phyloP scores from a whole-genome alignment of 2,797 vertebrate genomes.

The Eupleurogrammus muticus region DNA sequence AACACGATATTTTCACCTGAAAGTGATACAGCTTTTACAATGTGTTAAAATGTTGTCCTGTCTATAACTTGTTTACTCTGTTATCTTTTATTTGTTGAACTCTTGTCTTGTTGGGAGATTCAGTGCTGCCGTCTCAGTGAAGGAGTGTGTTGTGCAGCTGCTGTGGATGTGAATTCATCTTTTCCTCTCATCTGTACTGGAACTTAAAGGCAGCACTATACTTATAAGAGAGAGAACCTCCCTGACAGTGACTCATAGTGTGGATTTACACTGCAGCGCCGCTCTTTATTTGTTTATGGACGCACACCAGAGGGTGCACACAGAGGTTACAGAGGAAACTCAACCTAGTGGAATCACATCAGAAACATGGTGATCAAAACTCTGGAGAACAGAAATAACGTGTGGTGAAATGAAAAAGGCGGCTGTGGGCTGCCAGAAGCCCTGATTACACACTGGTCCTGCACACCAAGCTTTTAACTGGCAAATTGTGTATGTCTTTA shows the following conservation, averaged over 20 bases:
- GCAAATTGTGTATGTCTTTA: constrained; percentile 35
- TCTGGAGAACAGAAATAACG: constrained; percentile 63
- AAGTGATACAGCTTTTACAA: too few species aligned
- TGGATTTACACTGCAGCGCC: constrained; percentile 24
- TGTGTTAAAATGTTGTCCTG: too few species aligned
- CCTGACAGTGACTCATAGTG: constrained; percentile 8
- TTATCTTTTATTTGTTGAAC: too few species aligned
- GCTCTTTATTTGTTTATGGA: constrained; percentile 37
- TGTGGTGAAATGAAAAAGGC: constrained; percentile 61
- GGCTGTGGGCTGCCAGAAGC: constrained; percentile 46
- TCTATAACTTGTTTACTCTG: too few species aligned
- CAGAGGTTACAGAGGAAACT: constrained; percentile 46
- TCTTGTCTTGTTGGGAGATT: too few species aligned
- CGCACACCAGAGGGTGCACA: constrained; percentile 35
- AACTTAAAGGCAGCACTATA: constrained; percentile 3
- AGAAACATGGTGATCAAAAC: constrained; percentile 57
- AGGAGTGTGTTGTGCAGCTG: background rate
- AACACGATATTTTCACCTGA: too few species aligned
- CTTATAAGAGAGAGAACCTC: constrained; percentile 11
- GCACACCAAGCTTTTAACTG: constrained; percentile 51
- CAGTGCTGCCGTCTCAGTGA: too few species aligned
- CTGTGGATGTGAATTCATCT: constrained; percentile 10
- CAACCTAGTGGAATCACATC: constrained; percentile 36
- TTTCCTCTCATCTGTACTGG: background rate
- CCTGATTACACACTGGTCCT: constrained; percentile 65